These are phyloP conservation scores for Hydropotes inermis DNA, from an alignment of 2,113 vertebrate genomes.

Conservation along the genomic window DNA sequence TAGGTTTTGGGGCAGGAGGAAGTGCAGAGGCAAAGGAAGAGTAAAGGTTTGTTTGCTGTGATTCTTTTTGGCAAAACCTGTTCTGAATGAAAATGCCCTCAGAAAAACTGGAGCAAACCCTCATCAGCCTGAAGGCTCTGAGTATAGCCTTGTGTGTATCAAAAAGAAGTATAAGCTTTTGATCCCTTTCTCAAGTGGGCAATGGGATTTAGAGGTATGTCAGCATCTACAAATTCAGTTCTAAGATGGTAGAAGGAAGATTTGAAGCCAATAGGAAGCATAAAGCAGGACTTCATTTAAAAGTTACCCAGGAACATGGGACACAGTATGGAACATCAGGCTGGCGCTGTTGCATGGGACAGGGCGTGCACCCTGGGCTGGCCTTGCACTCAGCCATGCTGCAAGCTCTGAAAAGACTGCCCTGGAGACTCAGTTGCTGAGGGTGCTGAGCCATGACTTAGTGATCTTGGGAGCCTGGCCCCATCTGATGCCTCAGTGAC, in stretches of 20 bases:
- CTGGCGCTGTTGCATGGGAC: neutral
- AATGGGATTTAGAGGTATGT: neutral
- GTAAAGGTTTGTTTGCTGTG: neutral
- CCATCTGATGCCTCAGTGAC: no score
- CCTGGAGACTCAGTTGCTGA: neutral
- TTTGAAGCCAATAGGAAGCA: constrained; percentile 24
- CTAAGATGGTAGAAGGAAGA: constrained; percentile 1
- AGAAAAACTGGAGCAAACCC: constrained; percentile 30
- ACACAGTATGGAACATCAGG: fast-evolving
- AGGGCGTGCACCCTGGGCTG: neutral
- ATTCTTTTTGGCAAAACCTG: constrained; percentile 55
- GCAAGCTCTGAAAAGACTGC: neutral
- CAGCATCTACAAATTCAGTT: neutral
- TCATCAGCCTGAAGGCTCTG: constrained; percentile 27
- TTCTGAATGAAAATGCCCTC: constrained; percentile 52
- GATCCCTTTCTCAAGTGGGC: constrained; percentile 62
- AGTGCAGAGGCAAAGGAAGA: neutral
- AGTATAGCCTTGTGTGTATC: constrained; percentile 10
- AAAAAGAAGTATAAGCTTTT: constrained; percentile 70
- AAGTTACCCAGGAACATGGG: neutral
- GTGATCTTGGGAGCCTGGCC: neutral
- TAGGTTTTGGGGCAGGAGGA: neutral
- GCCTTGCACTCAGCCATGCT: neutral
- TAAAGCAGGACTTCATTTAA: constrained; percentile 23
- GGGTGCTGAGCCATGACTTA: neutral